These are phyloP conservation scores for Strigamia transsilvanica DNA, from an alignment of 2,888 invertebrate genomes.

Conservation along the genomic window DNA sequence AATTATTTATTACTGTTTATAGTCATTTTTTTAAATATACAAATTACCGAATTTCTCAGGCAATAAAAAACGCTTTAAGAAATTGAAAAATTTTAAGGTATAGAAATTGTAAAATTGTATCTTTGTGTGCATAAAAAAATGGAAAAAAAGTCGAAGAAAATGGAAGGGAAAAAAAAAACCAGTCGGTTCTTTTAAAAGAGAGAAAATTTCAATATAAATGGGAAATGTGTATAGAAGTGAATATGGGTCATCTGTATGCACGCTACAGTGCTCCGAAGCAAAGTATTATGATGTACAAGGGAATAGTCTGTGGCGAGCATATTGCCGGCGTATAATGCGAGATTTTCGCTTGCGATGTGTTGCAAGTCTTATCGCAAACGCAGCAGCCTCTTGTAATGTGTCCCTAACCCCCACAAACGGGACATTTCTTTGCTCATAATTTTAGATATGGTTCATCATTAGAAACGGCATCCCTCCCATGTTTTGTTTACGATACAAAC, in stretches of 20 bases:
- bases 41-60: not conserved
- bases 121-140: not conserved
- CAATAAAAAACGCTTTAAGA: not conserved
- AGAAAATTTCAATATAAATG: constrained; percentile 38
- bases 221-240: constrained; percentile 36
- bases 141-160: not conserved
- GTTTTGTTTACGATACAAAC: constrained; percentile 22
- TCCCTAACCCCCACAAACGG: constrained; percentile 36
- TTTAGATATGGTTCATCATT: constrained; percentile 19
- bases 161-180: not conserved
- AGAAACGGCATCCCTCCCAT: constrained; percentile 5
- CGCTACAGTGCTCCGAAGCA: constrained; percentile 29
- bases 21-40: too few species aligned
- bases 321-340: constrained; percentile 14
- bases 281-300: constrained; percentile 38
- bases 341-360: constrained; percentile 38
- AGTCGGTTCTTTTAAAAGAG: constrained; percentile 38
- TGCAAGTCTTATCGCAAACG: constrained; percentile 36
- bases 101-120: not conserved
- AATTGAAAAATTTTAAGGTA: not conserved
- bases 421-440: constrained; percentile 24
- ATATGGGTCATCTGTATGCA: constrained; percentile 33
- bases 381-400: constrained; percentile 38
- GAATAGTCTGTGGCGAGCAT: constrained; percentile 38
- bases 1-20: too few species aligned